phyloP scores from a whole-genome alignment of 1,140 invertebrate species.

The Drosophila bifasciata region DNA sequence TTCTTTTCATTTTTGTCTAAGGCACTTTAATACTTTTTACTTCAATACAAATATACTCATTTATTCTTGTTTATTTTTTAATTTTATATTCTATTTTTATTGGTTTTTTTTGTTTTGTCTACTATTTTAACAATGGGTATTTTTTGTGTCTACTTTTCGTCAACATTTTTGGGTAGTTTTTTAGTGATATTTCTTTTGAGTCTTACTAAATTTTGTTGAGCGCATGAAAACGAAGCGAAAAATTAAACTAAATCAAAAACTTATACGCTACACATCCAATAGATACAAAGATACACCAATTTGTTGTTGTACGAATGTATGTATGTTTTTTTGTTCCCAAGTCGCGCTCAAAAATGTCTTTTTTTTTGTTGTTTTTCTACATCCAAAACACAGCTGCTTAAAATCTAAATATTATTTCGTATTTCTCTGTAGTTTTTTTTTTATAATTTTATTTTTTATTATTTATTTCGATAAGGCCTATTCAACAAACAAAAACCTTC shows the following conservation, averaged over 20 bases:
- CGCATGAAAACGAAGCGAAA: conserved; percentile 47
- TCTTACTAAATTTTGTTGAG: conserved; percentile 47
- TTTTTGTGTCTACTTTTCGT: conserved; percentile 14
- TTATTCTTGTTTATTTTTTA: conserved; percentile 13
- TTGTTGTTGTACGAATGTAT: conserved; percentile 19
- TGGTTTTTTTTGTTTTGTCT: conserved; percentile 14
- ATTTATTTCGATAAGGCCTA: conserved; percentile 52
- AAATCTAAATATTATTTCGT: conserved; percentile 22
- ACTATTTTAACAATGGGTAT: conserved; percentile 48
- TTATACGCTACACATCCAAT: conserved; percentile 41
- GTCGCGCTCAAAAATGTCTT: conserved; percentile 45
- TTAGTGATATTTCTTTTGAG: conserved; percentile 38
- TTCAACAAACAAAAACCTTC: conserved; percentile 51
- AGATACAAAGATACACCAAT: conserved; percentile 63
- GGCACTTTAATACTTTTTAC: conserved; percentile 76
- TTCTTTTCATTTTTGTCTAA: conserved; percentile 60
- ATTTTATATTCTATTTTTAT: conserved; percentile 38
- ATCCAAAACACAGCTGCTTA: conserved; percentile 50
- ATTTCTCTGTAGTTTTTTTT: conserved; percentile 20
- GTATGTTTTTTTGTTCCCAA: conserved; percentile 76
- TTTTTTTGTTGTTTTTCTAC: conserved; percentile 6
- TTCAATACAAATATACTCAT: conserved; percentile 45
- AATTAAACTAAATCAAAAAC: conserved; percentile 31
- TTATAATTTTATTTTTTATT: conserved; percentile 17
- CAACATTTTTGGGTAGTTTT: conserved; percentile 43